Base-by-base conservation (phyloP, 2,888 invertebrate species). In the Acanthoscelides obtectus region DNA sequence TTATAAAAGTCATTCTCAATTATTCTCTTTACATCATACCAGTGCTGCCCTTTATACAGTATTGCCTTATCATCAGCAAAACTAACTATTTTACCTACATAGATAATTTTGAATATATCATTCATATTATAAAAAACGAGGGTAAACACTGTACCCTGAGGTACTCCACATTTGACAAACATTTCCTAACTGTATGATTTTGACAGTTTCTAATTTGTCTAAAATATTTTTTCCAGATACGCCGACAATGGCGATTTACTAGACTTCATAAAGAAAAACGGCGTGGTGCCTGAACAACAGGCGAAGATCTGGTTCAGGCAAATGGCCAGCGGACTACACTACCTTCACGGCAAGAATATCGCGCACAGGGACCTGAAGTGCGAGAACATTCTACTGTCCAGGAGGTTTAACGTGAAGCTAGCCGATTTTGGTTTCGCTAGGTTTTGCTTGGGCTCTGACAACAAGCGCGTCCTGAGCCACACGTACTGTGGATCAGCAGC, bases 401-500 rank as follows among this genome's bases (percentile, higher is more conserved):
- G 92, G 76, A 90, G 93, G 75, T 94, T 94, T 83, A 95, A 95
- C 83, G 93, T 97, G 8, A 97, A 97, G 85, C 86, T 98, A 70
- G 96, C 96, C 1, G 97, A 98, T 86, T 98, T 98, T 84, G 97
- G 98, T 25, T 97, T 97, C 84, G 94, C 97, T 0, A 89, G 96
- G 76, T 94, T 92, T 81, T 94, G 94, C 83, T 88, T 90, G 0
- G 91, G 93, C 79, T 87, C 89, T 0, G 90, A 89, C 69, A 94
- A 94, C 69, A 89, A 92, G 71, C 88, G 93, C 64, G 90, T 94
- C 4, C 88, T 95, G 72, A 97, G 97, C 80, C 90, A 93, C 83
- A 97, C 98, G 0, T 98, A 94, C 82, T 98, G 98, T 83, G 98
- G 98, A n/a, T 97, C 97, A 2, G 96, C 97, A 1, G 97, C 97